These are phyloP conservation scores for Brachionus sp. DNA, from an alignment of 1,140 invertebrate species.

Conservation along the genomic window DNA sequence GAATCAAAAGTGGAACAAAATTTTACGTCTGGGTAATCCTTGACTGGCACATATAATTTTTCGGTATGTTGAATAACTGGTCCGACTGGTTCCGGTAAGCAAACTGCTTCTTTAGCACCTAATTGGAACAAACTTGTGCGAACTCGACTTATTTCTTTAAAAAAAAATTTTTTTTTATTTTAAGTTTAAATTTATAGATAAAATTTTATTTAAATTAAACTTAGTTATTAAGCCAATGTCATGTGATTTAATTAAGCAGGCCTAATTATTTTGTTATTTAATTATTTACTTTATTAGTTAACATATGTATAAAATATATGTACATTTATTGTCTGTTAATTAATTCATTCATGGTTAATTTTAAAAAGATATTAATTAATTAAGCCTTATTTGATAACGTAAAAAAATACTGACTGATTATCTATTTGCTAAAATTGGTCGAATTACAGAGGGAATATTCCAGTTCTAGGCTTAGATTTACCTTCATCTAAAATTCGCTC, in stretches of 20 bases:
- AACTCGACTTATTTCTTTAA: constrained; percentile 93
- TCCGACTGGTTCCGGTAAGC: constrained; percentile 86
- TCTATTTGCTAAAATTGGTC: background rate
- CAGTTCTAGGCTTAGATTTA: constrained; percentile 61
- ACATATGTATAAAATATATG: background rate
- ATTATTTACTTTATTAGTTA: background rate
- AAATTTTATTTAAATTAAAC: background rate
- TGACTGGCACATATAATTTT: constrained; percentile 98
- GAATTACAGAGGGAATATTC: background rate
- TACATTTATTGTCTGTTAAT: background rate
- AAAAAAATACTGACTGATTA: constrained; percentile 20
- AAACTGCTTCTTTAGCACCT: constrained; percentile 90
- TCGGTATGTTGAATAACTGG: constrained; percentile 85
- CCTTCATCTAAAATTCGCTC: constrained; percentile 98
- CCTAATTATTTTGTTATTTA: background rate
- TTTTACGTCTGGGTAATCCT: constrained; percentile 88
- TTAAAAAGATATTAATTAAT: background rate
- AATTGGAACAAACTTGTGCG: constrained; percentile 92
- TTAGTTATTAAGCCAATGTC: background rate
- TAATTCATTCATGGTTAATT: background rate
- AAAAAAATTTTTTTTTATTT: background rate
- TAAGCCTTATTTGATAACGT: background rate
- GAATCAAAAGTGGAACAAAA: background rate
- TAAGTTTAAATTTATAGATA: background rate
- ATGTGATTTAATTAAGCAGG: background rate